These are phyloP conservation scores for Oncopeltus fasciatus DNA, from an alignment of 1,140 invertebrate species.

Conservation along the genomic window DNA sequence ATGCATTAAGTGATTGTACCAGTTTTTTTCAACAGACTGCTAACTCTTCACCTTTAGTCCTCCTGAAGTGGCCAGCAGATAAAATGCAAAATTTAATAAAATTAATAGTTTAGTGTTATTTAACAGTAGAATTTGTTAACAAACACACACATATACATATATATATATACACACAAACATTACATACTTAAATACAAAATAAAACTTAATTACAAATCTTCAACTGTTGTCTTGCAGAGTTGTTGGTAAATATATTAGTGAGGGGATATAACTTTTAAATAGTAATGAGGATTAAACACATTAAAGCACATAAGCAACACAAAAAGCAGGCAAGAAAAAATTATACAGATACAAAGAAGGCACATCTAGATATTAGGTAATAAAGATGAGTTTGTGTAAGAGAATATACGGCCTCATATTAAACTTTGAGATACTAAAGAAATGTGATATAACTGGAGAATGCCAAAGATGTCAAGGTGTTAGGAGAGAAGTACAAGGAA, in stretches of 20 bases:
- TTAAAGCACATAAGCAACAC: slow-evolving; percentile 12
- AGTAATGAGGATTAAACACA: not conserved
- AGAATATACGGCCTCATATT: no score
- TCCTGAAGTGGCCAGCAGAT: slow-evolving; percentile 45
- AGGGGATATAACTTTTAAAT: not conserved
- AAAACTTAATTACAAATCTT: no score
- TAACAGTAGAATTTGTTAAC: not conserved
- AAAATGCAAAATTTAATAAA: slow-evolving; percentile 30
- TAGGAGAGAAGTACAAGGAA: no score
- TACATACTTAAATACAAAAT: no score
- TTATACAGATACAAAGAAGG: not conserved
- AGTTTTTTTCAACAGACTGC: slow-evolving; percentile 35
- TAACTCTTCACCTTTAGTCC: slow-evolving; percentile 55
- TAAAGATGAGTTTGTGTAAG: no score
- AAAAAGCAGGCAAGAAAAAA: slow-evolving; percentile 11
- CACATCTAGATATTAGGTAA: no score
- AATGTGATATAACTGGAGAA: no score
- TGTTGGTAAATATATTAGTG: slow-evolving; percentile 13
- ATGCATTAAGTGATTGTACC: slow-evolving; percentile 22
- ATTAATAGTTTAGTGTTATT: not conserved
- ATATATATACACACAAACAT: no score
- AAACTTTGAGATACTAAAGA: no score
- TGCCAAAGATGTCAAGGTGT: no score
- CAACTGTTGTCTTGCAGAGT: slow-evolving; percentile 14
- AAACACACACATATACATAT: not conserved